These are phyloP conservation scores for Tauraco hartlaubi DNA, from an alignment of 2,797 vertebrate species.

Conservation along the genomic window DNA sequence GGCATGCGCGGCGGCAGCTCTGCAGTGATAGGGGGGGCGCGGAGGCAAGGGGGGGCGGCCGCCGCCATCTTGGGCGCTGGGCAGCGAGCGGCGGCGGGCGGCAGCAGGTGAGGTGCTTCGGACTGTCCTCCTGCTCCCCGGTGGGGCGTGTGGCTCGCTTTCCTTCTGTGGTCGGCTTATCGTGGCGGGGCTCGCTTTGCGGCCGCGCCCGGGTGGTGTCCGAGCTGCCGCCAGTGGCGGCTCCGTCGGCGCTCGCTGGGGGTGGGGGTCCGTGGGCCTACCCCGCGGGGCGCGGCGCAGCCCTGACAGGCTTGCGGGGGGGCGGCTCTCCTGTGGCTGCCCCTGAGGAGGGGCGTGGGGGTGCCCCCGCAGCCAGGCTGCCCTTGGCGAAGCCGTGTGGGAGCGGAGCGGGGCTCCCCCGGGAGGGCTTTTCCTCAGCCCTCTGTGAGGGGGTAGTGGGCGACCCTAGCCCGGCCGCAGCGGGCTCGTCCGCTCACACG, in stretches of 20 bases:
- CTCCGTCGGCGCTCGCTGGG: not conserved
- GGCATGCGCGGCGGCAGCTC: conserved; percentile 67
- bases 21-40: conserved; percentile 76
- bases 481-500: not conserved
- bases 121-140: fast-evolving
- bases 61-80: conserved; percentile 79
- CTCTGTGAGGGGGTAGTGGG: not conserved
- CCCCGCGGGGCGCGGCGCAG: not conserved
- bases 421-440: not conserved
- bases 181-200: not conserved
- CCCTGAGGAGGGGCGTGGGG: not conserved
- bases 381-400: not conserved
- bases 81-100: not conserved
- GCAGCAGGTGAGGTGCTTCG: not conserved
- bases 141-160: not conserved
- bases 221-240: not conserved
- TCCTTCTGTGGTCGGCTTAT: not conserved
- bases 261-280: conserved; percentile 23
- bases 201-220: not conserved
- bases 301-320: not conserved
- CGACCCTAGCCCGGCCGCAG: not conserved
- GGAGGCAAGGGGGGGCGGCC: conserved; percentile 30
- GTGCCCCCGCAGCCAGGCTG: not conserved
- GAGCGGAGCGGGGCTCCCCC: not conserved
- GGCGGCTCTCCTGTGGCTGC: not conserved